phyloP scores from a whole-genome alignment of 1,140 invertebrate species.

The Archivesica marissinica region DNA sequence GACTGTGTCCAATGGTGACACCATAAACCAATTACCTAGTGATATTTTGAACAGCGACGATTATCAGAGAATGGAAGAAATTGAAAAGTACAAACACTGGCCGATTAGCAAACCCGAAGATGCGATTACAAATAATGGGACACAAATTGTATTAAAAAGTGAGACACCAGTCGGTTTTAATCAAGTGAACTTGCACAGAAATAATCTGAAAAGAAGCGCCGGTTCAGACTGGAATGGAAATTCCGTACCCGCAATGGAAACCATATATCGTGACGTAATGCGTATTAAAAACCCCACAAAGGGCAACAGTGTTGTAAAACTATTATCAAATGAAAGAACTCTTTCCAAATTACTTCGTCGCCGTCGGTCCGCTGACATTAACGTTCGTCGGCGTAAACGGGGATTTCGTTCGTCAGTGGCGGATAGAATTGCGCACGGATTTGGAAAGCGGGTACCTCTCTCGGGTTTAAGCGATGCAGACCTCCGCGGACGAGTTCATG shows the following conservation, averaged over 20 bases:
- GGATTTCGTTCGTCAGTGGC: conserved; percentile 48
- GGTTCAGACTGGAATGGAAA: neutral
- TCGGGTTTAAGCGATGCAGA: no score
- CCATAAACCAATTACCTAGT: neutral
- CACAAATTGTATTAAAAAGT: conserved; percentile 10
- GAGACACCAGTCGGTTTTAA: neutral
- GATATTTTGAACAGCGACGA: neutral
- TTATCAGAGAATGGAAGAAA: neutral
- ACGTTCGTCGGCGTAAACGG: neutral
- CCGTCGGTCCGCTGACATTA: neutral
- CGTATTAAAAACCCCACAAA: neutral
- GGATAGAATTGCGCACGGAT: conserved; percentile 54
- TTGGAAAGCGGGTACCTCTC: conserved; percentile 20
- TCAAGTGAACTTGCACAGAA: neutral
- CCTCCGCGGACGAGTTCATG: neutral
- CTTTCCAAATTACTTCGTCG: neutral
- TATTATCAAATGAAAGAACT: neutral
- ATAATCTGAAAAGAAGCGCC: neutral
- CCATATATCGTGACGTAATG: neutral
- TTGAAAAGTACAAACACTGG: neutral
- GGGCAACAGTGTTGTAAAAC: neutral
- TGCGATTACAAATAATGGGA: neutral
- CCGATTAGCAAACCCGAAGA: neutral
- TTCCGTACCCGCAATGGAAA: neutral
- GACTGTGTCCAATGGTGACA: neutral